Evolutionary conservation across 2,888 invertebrate genomes (phyloP).

Genomic region (Noctua pronuba): DNA sequence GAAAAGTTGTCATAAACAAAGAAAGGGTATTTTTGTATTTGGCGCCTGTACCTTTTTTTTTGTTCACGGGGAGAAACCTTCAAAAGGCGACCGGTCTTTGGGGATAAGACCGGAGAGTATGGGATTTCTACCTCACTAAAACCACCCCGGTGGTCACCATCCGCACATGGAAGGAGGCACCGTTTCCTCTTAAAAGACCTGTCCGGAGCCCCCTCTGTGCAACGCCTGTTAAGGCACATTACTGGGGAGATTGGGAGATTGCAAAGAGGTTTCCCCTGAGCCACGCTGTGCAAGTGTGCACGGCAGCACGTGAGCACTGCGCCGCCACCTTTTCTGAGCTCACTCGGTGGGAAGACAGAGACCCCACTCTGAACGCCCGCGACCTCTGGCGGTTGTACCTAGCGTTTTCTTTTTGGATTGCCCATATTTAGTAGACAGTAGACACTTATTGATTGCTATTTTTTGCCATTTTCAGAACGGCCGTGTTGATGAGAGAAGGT

Average conservation of each 20-base stretch:
- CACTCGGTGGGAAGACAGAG: too few species aligned
- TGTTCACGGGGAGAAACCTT: too few species aligned
- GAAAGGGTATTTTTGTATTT: background rate
- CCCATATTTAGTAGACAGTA: background rate
- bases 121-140: background rate
- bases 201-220: background rate
- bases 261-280: background rate
- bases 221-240: background rate
- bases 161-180: background rate
- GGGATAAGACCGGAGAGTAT: too few species aligned
- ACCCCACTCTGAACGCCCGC: too few species aligned
- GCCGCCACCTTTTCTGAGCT: too few species aligned
- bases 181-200: background rate
- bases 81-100: too few species aligned
- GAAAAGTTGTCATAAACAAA: background rate
- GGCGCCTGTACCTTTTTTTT: background rate
- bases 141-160: background rate
- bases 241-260: background rate
- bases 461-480: conserved; percentile 92
- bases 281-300: background rate
- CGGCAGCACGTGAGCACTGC: background rate
- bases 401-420: background rate
- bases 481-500: conserved; percentile 96
- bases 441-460: background rate
- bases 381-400: too few species aligned